Evolutionary conservation across 92 coral and sea anemone species (phyloP), one percentile per base, ranked within the genome.

Genomic region (Muricea muricata): DNA sequence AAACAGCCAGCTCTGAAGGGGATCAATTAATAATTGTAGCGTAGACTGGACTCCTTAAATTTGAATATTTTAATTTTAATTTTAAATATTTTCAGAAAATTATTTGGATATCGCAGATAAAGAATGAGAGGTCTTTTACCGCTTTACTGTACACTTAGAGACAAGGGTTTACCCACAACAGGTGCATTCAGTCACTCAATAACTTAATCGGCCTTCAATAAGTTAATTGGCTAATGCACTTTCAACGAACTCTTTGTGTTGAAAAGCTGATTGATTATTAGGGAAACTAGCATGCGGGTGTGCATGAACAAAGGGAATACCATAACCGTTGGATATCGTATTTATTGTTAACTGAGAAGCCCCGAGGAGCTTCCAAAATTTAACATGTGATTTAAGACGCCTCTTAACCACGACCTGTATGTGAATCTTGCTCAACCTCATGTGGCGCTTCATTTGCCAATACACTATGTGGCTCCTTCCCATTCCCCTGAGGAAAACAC

Each of bases 61-160:
- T n/a, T n/a, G n/a, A n/a, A n/a, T n/a, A n/a, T n/a, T 58, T 87
- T 87, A 73, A 87, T 84, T 72, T 87, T 87, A 52, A 90, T 67
- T 47, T 78, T 84, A 26, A 34, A 66, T 45, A 84, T 88, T 29
- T 57, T 75, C 14, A 88, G 78, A 56, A 76, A 88, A 21, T 10
- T n/a, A n/a, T 84, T 83, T 0, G 57, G 46, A 29, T 83, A 46
- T 18, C 84, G 26, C 3, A 90, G 82, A 56, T 90, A 89, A 23
- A 90, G 65, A 26, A 84, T 87, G 4, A 91, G 81, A 39, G 89
- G 67, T 67, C 87, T 90, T 73, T 78, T 87, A 13, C 93, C 91
- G 25, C 24, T 83, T 23, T 85, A 45, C 71, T 90, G 91, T 48
- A 82, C 48, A 5, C 88, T 79, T 15, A 86, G 90, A 1, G 93